Evolutionary conservation across 1,140 invertebrate genomes (phyloP), one percentile per base, ranked within the genome.

Genomic region (Diachasma alloeum): DNA sequence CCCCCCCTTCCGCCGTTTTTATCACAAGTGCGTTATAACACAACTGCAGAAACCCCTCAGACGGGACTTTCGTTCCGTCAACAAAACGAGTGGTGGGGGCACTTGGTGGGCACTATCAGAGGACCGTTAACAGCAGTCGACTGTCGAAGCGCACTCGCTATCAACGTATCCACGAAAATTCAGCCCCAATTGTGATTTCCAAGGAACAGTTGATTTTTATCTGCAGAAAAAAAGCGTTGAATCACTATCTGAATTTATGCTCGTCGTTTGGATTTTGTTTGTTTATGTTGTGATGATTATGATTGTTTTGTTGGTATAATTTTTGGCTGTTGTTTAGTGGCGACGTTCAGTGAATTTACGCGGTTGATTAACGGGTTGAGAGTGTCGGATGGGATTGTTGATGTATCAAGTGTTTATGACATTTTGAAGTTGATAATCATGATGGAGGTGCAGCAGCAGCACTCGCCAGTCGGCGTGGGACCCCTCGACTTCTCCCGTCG

Each of bases 371-470:
- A 46, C 3, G 1, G 4, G n/a, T 46, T 46, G 44, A 46, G 3
- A n/a, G 44, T 15, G n/a, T 46, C n/a, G 10, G 31, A 31, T 31
- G 2, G 31, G 31, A 31, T 31, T 46, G 44, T 46, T 46, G 44
- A 46, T 46, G 44, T 46, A 3, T 53, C 15, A 63, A 26, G 59
- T 63, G 59, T 13, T 63, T 26, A 19, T 63, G 59, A 63, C 24
- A 63, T 63, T 63, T 63, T 56, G 70, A 26, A 26, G 17, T 68
- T 69, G 11, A 31, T 63, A 26, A 63, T 26, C 59, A 90, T 90
- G 88, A 89, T 89, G 88, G 88, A 89, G 82, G 84, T 89, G 78
- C 88, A 90, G 88, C 88, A 89, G 59, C 84, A 87, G 82, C 88
- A 90, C 81, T 90, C 88, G 76, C 87, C 88, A 74, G 87, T 86